Conservation (phyloP, 1,140 invertebrate genomes). For the Anastrepha obliqua region DNA sequence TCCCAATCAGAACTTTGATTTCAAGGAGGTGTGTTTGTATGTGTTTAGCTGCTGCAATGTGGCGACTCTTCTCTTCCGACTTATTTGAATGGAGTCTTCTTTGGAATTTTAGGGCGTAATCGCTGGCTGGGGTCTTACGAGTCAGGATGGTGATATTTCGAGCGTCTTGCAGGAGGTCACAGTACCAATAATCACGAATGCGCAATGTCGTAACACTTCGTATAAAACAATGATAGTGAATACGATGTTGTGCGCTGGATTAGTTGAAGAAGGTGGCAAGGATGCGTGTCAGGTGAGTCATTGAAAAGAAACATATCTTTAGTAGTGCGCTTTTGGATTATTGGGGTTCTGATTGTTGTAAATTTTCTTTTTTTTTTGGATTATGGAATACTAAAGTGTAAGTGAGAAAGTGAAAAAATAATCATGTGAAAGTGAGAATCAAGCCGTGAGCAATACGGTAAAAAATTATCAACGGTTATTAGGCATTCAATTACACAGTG, state of each 20-base stretch:
- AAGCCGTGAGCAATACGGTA: too few relatives aligned
- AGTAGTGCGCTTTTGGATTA: too few relatives aligned
- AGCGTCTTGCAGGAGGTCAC: conserved; percentile 87
- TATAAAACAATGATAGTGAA: conserved; percentile 93
- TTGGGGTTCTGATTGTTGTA: not conserved
- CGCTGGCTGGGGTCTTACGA: conserved; percentile 91
- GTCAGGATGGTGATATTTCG: conserved; percentile 88
- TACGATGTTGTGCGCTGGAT: conserved; percentile 93
- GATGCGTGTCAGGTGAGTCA: conserved; percentile 88
- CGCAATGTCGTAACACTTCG: conserved; percentile 86
- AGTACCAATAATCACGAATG: conserved; percentile 93
- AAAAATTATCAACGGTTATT: too few relatives aligned
- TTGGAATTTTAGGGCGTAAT: conserved; percentile 80
- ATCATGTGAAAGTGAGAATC: too few relatives aligned
- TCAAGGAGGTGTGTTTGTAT: conserved; percentile 62
- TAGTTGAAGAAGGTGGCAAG: conserved; percentile 88
- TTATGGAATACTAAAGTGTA: not conserved
- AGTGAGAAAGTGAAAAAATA: too few relatives aligned
- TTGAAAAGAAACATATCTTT: not conserved
- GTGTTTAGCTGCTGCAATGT: conserved; percentile 6
- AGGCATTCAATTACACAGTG: too few relatives aligned
- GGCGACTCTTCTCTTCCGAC: not conserved
- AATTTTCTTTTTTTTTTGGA: not conserved
- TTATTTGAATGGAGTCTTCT: not conserved
- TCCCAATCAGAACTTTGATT: conserved; percentile 66